Evolutionary conservation across 2,113 vertebrate species (phyloP).

Genomic region (Chamaea fasciata): DNA sequence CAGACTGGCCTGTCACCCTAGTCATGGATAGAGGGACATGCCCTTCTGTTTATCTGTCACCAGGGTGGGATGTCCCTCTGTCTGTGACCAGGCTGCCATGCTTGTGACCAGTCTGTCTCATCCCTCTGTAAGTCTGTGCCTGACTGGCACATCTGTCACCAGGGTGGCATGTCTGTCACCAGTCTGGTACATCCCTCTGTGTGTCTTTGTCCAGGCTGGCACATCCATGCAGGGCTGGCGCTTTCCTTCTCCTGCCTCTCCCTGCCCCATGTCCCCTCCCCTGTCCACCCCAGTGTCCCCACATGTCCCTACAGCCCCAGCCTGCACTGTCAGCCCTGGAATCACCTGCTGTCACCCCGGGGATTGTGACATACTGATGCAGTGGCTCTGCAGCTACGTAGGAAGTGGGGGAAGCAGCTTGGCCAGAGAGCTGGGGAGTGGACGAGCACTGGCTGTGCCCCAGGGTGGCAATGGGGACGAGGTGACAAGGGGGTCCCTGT

Average conservation of each 20-base stretch:
- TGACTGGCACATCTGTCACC: neutral
- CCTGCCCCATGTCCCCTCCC: neutral
- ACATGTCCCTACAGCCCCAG: rapidly evolving
- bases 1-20: neutral
- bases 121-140: neutral
- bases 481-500: neutral
- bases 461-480: rapidly evolving
- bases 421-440: neutral
- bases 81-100: neutral
- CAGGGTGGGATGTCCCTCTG: neutral
- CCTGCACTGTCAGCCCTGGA: neutral
- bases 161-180: neutral
- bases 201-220: neutral
- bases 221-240: neutral
- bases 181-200: neutral
- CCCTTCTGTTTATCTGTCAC: neutral
- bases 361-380: neutral
- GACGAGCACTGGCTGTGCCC: neutral
- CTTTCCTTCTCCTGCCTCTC: neutral
- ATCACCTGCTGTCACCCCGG: neutral
- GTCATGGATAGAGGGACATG: neutral
- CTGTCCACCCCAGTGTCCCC: neutral
- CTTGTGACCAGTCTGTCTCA: neutral
- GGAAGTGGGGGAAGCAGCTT: neutral
- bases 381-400: neutral